Evolutionary conservation across 2,888 invertebrate species (phyloP).

Genomic region (Chrysodeixis includens): DNA sequence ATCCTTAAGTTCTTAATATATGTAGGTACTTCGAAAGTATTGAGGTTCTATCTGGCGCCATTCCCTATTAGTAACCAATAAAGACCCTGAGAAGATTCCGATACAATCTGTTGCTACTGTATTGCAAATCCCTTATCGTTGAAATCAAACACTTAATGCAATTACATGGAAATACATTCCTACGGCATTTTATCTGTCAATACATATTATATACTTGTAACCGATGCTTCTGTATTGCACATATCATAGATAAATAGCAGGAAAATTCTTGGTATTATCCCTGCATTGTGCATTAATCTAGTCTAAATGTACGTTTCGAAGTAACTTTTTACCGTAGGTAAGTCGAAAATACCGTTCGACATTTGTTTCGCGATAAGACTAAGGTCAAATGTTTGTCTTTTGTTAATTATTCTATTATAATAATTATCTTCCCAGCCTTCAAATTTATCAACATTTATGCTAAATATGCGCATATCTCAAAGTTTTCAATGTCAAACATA

Average conservation of each 20-base stretch:
- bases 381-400: not conserved
- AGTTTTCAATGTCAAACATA: not conserved
- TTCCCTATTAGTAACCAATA: slow-evolving; percentile 18
- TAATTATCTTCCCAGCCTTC: not conserved
- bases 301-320: no score
- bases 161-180: slow-evolving; percentile 18
- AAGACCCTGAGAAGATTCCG: slow-evolving; percentile 19
- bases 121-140: slow-evolving; percentile 20
- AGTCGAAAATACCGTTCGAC: not conserved
- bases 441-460: not conserved
- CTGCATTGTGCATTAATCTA: no score
- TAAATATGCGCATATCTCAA: slow-evolving; percentile 1
- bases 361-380: not conserved
- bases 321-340: not conserved
- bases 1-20: no score
- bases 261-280: not conserved
- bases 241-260: not conserved
- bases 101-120: slow-evolving; percentile 22
- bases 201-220: not conserved
- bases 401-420: slow-evolving; percentile 2
- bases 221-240: not conserved
- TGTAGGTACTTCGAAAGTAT: no score
- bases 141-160: slow-evolving; percentile 22
- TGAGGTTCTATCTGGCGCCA: slow-evolving; percentile 35
- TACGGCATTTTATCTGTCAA: not conserved